Conservation (phyloP, 2,888 invertebrate species). For the Dasysyrphus tricinctus region DNA sequence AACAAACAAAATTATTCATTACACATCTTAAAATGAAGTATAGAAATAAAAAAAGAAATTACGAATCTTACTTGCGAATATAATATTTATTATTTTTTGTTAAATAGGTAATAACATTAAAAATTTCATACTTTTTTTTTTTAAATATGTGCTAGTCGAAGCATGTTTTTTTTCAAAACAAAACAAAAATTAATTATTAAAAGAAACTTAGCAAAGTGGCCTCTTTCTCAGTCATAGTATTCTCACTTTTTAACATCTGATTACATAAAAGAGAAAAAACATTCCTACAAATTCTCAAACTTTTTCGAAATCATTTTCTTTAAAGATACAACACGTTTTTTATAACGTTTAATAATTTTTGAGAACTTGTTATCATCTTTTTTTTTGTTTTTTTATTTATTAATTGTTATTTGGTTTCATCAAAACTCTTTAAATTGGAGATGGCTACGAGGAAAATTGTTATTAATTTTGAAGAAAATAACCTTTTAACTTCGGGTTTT, state of each 20-base stretch:
- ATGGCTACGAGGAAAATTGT: too few species aligned
- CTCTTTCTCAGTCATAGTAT: constrained; percentile 43
- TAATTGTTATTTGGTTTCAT: too few species aligned
- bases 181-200: neutral
- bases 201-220: constrained; percentile 17
- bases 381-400: too few species aligned
- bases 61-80: constrained; percentile 37
- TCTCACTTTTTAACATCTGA: constrained; percentile 25
- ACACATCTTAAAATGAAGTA: constrained; percentile 30
- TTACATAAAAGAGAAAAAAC: constrained; percentile 15
- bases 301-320: neutral
- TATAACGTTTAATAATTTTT: neutral
- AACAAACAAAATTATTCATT: constrained; percentile 43
- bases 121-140: constrained; percentile 13
- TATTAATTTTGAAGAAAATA: too few species aligned
- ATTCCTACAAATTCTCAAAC: neutral
- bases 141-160: neutral
- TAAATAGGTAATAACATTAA: constrained; percentile 30
- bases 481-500: too few species aligned
- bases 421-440: too few species aligned
- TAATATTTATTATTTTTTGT: constrained; percentile 11
- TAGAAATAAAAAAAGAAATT: constrained; percentile 41
- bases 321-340: neutral
- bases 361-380: neutral
- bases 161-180: constrained; percentile 10